These are phyloP conservation scores for Dendropsophus ebraccatus DNA, from an alignment of 2,113 vertebrate genomes.

Conservation along the genomic window DNA sequence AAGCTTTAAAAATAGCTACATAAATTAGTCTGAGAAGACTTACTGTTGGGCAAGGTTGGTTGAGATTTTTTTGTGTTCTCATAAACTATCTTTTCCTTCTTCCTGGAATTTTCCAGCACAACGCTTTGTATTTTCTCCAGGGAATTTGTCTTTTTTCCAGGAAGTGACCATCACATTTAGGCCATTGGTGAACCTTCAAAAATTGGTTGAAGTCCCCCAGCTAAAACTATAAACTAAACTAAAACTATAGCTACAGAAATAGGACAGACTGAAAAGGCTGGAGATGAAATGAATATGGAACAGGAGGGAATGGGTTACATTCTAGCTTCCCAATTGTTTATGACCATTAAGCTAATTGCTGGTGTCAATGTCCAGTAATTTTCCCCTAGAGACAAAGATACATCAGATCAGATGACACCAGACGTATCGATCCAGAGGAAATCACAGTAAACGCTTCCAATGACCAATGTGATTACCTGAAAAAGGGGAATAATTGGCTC, in stretches of 20 bases:
- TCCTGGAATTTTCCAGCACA: too few relatives aligned
- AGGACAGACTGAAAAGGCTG: background rate
- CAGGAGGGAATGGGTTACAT: background rate
- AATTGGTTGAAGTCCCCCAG: too few relatives aligned
- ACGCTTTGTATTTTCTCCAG: too few relatives aligned
- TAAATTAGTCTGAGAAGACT: background rate
- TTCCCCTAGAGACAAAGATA: background rate
- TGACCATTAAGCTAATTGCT: conserved; percentile 34
- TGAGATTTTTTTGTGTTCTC: too few relatives aligned
- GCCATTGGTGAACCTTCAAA: too few relatives aligned
- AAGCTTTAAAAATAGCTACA: background rate
- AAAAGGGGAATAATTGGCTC: background rate
- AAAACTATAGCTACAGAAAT: background rate
- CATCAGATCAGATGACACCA: conserved; percentile 17
- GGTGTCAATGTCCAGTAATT: conserved; percentile 27
- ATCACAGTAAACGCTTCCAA: background rate
- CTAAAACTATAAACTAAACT: too few relatives aligned
- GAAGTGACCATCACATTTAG: too few relatives aligned
- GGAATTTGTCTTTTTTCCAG: too few relatives aligned
- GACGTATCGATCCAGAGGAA: background rate
- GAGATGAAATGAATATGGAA: background rate
- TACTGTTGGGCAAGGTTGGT: too few relatives aligned
- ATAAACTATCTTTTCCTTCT: too few relatives aligned
- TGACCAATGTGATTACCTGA: background rate
- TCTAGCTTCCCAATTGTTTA: background rate